Base-by-base conservation (phyloP, 2,113 vertebrate species). In the Lycaon pictus region DNA sequence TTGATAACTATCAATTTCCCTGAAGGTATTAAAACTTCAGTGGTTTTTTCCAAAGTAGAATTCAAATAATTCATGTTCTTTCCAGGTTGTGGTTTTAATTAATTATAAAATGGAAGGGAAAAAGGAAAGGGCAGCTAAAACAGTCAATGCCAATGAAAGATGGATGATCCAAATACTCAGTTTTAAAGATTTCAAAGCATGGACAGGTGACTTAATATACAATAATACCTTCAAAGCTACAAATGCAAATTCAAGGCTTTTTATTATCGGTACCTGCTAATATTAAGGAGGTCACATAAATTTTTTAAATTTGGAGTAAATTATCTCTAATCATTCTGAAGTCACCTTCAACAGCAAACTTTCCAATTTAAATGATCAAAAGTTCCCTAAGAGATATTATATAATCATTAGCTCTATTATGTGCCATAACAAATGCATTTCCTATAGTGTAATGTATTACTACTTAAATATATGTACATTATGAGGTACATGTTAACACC, bases 1-100 rank as follows among this genome's bases (percentile, higher is more conserved):
- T 76, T 94, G 93, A 96, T 96, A 96, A 62, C 48, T 90, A 94
- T 90, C 95, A 93, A 29, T 84, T 85, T 79, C 48, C 55, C 85
- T 79, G 48, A 16, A 88, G 58, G 53, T 88, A 90, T 77, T 85
- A 93, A 88, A 96, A 93, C 60, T 88, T 94, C 80, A 95, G 27
- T 90, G 35, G 11, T 3, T 91, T 92, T 43, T 95, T 86, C 79
- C 85, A 90, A 37, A 88, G 83, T 27, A 93, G 87, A 37, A 92
- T 69, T 86, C 87, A 93, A 88, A 69, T 71, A 94, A 92, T 35
- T 81, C 72, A 37, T 85, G 88, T 95, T 96, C 65, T 95, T 93
- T 91, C 55, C 35, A 95, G 35, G 7, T 71, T 94, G 72, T 95
- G 58, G 85, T 88, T 97, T 97, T 62, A 93, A 82, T 95, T 90